Evolutionary conservation across 2,797 vertebrate species (phyloP).

Genomic region (Cossypha niveicapilla): DNA sequence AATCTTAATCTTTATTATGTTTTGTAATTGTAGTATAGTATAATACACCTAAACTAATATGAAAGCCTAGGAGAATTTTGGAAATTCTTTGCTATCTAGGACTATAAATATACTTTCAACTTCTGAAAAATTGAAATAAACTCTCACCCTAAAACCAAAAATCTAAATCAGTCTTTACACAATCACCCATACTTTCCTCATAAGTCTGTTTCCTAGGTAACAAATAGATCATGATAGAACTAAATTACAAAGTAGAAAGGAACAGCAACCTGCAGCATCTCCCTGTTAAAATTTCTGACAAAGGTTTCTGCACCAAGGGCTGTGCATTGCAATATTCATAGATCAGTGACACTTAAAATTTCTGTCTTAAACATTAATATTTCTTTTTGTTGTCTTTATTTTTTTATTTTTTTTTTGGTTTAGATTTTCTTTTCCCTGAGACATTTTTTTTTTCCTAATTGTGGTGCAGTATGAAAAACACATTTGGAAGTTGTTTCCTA

Average conservation of each 20-base stretch:
- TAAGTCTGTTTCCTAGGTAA: slow-evolving; percentile 59
- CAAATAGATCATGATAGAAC: not conserved
- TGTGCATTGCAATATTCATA: not conserved
- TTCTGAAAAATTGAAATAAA: not conserved
- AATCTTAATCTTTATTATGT: not conserved
- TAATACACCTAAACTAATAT: not conserved
- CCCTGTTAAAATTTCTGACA: not conserved
- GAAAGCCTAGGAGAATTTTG: not conserved
- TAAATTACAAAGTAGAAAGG: not conserved
- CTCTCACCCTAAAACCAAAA: not conserved
- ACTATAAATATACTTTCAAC: not conserved
- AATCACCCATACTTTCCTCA: not conserved
- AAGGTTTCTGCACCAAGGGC: not conserved
- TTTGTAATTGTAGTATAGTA: not conserved
- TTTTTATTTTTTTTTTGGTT: not conserved
- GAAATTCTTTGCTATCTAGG: not conserved
- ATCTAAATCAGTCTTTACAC: not conserved
- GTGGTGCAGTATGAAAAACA: not conserved
- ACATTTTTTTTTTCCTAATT: not conserved
- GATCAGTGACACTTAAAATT: not conserved
- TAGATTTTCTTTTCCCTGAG: not conserved
- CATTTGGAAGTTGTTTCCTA: not conserved
- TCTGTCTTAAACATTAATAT: not conserved
- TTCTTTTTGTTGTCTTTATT: not conserved
- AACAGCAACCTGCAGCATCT: not conserved